Base-by-base conservation (phyloP, 2,888 invertebrate species). In the Bembecia ichneumoniformis region DNA sequence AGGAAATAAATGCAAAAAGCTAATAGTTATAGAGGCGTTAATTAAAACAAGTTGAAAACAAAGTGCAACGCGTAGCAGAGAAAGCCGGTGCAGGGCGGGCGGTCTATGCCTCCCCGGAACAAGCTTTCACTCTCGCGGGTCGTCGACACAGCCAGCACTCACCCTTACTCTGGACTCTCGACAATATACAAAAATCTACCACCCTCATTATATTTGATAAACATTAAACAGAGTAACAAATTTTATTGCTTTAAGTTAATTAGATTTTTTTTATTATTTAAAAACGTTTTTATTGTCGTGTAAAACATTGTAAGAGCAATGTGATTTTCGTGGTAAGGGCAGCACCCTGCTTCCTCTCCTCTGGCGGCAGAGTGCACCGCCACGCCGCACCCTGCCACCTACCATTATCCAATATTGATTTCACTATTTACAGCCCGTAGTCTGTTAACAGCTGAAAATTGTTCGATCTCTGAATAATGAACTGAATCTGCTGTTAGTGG, bases 41-140 rank as follows among this genome's bases (percentile, higher is more conserved):
- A 77, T 76, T 73, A 74, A 74, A 71, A 71, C 58, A 63, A 73
- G 66, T 75, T 71, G 60, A 69, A 75, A 77, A 75, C 74, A 75
- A 74, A 59, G 71, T 70, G 68, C 64, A 61, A 69, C 71, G 82
- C 68, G 70, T 74, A 71, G 72, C 72, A 83, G 87, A 82, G 81
- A 83, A 87, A 80, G 87, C 79, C 80, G 64, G 66, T 72, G 69
- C 71, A 68, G 78, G 82, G 77, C 72, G 79, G 80, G 78, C 71
- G 76, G 77, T 69, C 64, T 60, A 57, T 59, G 70, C 77, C 82
- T 72, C 80, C 82, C 82, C 82, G 82, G 83, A 83, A 82, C 77
- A 71, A 68, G 80, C 81, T 82, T 83, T 82, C 83, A 82, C 84
- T 84, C 82, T 81, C 82, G 72, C 77, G 68, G 82, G 84, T 86